Base-by-base conservation (phyloP, 2,888 invertebrate genomes). In the Nematopogon swammerdamellus region DNA sequence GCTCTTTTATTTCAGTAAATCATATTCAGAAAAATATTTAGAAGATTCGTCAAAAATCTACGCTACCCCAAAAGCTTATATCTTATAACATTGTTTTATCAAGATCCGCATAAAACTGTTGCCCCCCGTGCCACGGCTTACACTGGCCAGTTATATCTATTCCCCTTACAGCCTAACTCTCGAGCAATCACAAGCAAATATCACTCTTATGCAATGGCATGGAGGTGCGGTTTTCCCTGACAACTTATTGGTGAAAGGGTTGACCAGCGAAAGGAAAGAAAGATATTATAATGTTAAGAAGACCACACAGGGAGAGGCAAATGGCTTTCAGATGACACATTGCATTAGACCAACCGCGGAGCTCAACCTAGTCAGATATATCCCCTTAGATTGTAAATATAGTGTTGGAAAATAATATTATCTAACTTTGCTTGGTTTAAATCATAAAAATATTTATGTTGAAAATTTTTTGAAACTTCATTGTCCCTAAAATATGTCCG, bases 311-410 rank as follows among this genome's bases (percentile, higher is more conserved):
- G 60, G 71, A 55, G 72, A 63, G 61, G 69, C 72, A 77, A 76
- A 77, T 77, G 72, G 75, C 70, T 74, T 75, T 73, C 65, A 68
- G 70, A 76, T 73, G 76, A 74, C 71, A 70, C 61, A 67, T 68
- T 64, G 67, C 74, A 74, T 75, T 74, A 73, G 68, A 62, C 52
- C 57, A 47, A 45, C 49, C 14, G 30, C n/a, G n/a, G n/a, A n/a
- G n/a, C n/a, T n/a, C n/a, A n/a, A n/a, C n/a, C n/a, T n/a, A n/a
- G n/a, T n/a, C n/a, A n/a, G n/a, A n/a, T n/a, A n/a, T n/a, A n/a
- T n/a, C n/a, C n/a, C n/a, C n/a, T n/a, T n/a, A n/a, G n/a, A n/a
- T n/a, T n/a, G n/a, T n/a, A n/a, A n/a, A n/a, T n/a, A n/a, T n/a
- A n/a, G n/a, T n/a, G n/a, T n/a, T n/a, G n/a, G n/a, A n/a, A n/a